phyloP scores from a whole-genome alignment of 1,140 invertebrate genomes.

The Drosophila gunungcola region DNA sequence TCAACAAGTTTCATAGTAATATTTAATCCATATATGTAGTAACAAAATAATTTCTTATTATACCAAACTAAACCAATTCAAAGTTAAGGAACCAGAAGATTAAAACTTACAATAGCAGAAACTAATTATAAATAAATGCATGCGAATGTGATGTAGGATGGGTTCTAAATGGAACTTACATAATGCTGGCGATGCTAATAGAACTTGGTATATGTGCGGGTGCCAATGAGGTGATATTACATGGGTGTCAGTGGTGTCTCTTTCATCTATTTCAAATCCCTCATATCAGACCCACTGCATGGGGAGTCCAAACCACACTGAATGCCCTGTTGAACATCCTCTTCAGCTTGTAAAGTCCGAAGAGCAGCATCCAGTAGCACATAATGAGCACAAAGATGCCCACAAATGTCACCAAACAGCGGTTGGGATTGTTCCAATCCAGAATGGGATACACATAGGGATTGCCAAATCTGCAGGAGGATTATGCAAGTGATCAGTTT shows the following conservation, averaged over 20 bases:
- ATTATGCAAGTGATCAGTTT: slow-evolving; percentile 4
- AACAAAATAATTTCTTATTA: slow-evolving; percentile 24
- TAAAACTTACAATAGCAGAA: slow-evolving; percentile 56
- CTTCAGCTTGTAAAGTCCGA: slow-evolving; percentile 65
- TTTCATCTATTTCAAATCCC: not conserved
- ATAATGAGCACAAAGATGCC: slow-evolving; percentile 86
- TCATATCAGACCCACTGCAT: slow-evolving; percentile 77
- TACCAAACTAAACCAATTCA: slow-evolving; percentile 43
- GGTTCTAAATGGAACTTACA: slow-evolving; percentile 25
- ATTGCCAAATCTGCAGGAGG: slow-evolving; percentile 85
- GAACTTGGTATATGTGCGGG: slow-evolving; percentile 14
- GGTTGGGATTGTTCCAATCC: slow-evolving; percentile 87
- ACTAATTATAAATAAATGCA: slow-evolving; percentile 63
- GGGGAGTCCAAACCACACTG: slow-evolving; percentile 75
- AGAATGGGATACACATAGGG: slow-evolving; percentile 89
- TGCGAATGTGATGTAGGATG: slow-evolving; percentile 30
- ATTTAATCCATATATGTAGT: slow-evolving; percentile 37
- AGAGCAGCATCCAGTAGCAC: slow-evolving; percentile 65
- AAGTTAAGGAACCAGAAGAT: slow-evolving; percentile 62
- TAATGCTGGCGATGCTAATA: slow-evolving; percentile 51
- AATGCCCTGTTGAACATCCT: slow-evolving; percentile 72
- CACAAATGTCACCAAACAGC: slow-evolving; percentile 85
- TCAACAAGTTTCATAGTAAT: slow-evolving; percentile 34
- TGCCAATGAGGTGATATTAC: slow-evolving; percentile 16
- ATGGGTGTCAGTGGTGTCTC: not conserved